Evolutionary conservation across 1,140 invertebrate species (phyloP).

Genomic region (Tachypleus tridentatus): DNA sequence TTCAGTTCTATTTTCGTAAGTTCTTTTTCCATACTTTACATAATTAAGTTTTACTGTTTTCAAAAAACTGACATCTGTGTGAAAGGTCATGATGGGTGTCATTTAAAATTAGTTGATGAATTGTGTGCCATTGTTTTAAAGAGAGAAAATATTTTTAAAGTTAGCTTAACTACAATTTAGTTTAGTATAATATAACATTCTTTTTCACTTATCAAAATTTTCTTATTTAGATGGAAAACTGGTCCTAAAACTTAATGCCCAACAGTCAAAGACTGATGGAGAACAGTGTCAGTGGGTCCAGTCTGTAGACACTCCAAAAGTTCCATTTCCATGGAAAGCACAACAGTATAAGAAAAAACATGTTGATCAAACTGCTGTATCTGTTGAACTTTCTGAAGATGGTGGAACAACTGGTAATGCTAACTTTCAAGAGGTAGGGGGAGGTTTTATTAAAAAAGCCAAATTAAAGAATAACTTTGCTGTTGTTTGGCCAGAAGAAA

Average conservation of each 20-base stretch:
- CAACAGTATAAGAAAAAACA: constrained; percentile 7
- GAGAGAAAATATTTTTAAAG: too few relatives aligned
- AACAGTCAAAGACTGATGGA: constrained; percentile 21
- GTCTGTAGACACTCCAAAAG: constrained; percentile 21
- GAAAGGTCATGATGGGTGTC: too few relatives aligned
- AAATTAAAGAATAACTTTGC: constrained; percentile 4
- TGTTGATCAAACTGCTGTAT: neutral
- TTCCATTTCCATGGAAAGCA: constrained; percentile 1
- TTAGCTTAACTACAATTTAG: too few relatives aligned
- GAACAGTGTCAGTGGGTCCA: constrained; percentile 25
- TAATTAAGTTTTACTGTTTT: too few relatives aligned
- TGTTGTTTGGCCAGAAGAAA: too few relatives aligned
- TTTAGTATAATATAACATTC: neutral
- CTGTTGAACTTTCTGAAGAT: neutral
- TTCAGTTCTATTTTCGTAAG: too few relatives aligned
- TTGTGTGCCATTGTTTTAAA: too few relatives aligned
- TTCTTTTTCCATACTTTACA: too few relatives aligned
- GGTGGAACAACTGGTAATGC: neutral
- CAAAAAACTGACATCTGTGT: too few relatives aligned
- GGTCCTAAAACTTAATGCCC: constrained; percentile 27
- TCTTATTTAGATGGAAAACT: constrained; percentile 21
- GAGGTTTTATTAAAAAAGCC: constrained; percentile 4
- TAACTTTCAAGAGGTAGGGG: too few relatives aligned
- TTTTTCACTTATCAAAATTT: constrained; percentile 19
- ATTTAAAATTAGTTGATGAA: too few relatives aligned